These are phyloP conservation scores for Mungos mungo DNA, from an alignment of 2,113 vertebrate genomes.

Conservation along the genomic window DNA sequence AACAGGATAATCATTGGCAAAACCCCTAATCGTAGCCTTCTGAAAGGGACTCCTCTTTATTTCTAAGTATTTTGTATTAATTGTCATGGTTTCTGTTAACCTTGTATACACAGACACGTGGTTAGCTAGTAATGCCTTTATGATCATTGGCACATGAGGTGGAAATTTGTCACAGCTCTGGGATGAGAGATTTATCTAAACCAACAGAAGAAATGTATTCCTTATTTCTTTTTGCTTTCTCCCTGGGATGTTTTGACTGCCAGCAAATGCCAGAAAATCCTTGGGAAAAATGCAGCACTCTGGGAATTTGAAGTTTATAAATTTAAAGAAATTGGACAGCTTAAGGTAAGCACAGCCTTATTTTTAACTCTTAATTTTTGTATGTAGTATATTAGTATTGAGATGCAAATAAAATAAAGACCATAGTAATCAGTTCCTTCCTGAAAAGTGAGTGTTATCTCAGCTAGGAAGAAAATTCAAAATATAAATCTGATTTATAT, in stretches of 20 bases:
- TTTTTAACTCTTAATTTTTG: slow-evolving; percentile 32
- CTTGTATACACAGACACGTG: neutral
- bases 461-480: neutral
- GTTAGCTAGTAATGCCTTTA: neutral
- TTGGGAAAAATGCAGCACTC: slow-evolving; percentile 98
- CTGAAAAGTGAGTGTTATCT: neutral
- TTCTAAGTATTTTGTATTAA: neutral
- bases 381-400: neutral
- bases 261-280: slow-evolving; percentile 98
- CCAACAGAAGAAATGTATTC: neutral
- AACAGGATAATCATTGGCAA: neutral
- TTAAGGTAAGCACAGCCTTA: slow-evolving; percentile 89
- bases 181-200: neutral
- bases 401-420: slow-evolving; percentile 29
- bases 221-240: slow-evolving; percentile 9
- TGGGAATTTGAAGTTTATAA: slow-evolving; percentile 99
- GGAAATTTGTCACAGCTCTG: slow-evolving; percentile 12
- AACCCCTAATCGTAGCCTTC: neutral
- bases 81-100: neutral
- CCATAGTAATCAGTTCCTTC: neutral
- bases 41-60: neutral
- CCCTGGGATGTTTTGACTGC: slow-evolving; percentile 44
- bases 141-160: neutral
- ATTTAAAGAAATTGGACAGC: slow-evolving; percentile 97
- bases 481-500: neutral